Evolutionary conservation across 2,113 vertebrate species (phyloP).

Genomic region (Enhydra lutris): DNA sequence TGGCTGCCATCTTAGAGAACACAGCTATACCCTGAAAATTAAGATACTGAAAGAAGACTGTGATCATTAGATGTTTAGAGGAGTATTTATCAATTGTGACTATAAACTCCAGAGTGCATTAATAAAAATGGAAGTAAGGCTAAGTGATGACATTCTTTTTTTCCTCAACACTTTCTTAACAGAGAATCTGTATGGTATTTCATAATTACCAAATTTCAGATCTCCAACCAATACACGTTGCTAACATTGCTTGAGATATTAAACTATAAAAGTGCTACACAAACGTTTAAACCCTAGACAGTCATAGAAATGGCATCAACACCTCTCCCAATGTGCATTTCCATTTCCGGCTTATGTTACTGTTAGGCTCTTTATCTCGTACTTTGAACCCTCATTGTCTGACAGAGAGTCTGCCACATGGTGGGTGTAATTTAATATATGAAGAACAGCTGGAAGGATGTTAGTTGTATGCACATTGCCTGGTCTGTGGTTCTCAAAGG

Average conservation of each 20-base stretch:
- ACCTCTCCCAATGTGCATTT: not conserved
- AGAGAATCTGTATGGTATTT: not conserved
- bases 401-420: not conserved
- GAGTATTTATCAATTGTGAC: slow-evolving; percentile 20
- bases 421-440: not conserved
- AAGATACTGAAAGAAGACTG: not conserved
- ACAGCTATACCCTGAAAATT: not conserved
- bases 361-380: not conserved
- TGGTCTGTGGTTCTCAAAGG: not conserved
- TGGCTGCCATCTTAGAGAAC: not conserved
- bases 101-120: not conserved
- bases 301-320: not conserved
- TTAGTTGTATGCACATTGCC: not conserved
- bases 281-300: not conserved
- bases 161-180: not conserved
- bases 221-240: not conserved
- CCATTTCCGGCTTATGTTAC: not conserved
- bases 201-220: not conserved
- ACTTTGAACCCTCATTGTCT: not conserved
- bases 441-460: not conserved
- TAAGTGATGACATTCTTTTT: not conserved
- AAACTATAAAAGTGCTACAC: not conserved
- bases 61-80: slow-evolving; percentile 5
- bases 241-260: not conserved
- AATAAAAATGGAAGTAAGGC: not conserved